A percentile compares a stretch with the other conserved stretches of the same genome.
phyloP scores from a whole-genome alignment of 2,888 invertebrate species.

The Chrysopilus asiliformis region DNA sequence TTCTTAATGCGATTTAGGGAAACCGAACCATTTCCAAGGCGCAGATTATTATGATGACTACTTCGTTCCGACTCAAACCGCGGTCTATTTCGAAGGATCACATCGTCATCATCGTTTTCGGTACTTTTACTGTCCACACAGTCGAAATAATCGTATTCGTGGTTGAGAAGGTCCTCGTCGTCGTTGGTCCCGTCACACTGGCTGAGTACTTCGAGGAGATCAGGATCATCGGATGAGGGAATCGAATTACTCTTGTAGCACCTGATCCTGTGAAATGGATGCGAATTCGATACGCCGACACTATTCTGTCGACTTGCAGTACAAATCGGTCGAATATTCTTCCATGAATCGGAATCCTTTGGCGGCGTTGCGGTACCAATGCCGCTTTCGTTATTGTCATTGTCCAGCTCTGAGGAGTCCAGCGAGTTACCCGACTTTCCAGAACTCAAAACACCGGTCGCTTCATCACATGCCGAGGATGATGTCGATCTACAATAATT shows the following conservation, averaged over 20 bases:
- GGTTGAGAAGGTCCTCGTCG: constrained; percentile 28
- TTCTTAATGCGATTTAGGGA: constrained; percentile 21
- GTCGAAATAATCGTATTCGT: constrained; percentile 29
- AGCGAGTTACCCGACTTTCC: constrained; percentile 35
- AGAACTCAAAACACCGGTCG: constrained; percentile 31
- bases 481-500: constrained; percentile 29
- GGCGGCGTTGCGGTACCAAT: constrained; percentile 34
- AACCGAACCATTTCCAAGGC: too few relatives aligned
- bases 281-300: not conserved
- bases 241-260: constrained; percentile 32
- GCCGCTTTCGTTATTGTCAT: constrained; percentile 30
- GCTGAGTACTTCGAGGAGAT: constrained; percentile 33
- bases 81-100: constrained; percentile 30
- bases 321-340: constrained; percentile 14
- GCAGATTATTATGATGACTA: constrained; percentile 10
- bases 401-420: constrained; percentile 33
- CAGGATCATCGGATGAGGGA: constrained; percentile 32
- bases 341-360: constrained; percentile 33
- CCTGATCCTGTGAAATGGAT: constrained; percentile 21
- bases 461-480: constrained; percentile 34
- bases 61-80: constrained; percentile 9
- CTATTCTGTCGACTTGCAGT: not conserved
- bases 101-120: constrained; percentile 26
- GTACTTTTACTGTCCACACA: constrained; percentile 13
- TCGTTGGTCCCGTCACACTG: constrained; percentile 26